Evolutionary conservation across 2,888 invertebrate genomes (phyloP), one percentile per base, ranked within the genome.

Genomic region (Agrotis segetum): DNA sequence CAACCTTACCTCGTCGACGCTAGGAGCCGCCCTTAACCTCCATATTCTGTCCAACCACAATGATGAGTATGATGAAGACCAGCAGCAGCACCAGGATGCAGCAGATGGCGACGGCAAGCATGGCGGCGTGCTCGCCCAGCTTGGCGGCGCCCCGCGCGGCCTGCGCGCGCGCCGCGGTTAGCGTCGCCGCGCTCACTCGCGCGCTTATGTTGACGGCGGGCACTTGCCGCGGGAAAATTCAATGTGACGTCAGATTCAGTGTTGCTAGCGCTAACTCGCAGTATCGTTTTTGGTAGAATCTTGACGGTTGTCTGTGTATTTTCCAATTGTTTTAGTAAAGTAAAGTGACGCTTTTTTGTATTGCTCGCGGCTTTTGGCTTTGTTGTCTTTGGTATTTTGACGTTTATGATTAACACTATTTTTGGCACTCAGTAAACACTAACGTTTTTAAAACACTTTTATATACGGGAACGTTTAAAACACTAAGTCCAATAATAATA

Each of bases 91-190:
- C 97, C 89, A 98, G 96, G 89, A 98, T 98, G 94, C 98, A 98
- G 95, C 98, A 98, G 87, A 98, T 98, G 88, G 98, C 98, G 88
- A 98, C 98, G 80, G 98, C 98, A 91, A 98, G 97, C 98, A 98
- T 98, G 83, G 96, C 96, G 85, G 96, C 95, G 95, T 96, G 96
- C 88, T 96, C 96, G 92, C 96, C 96, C 96, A 96, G 96, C 91
- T 95, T 95, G 94, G 90, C 89, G 89, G 92, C 91, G 91, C 92
- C 88, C 81, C 87, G 90, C 89, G 91, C 91, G 87, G 92, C 92
- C 89, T 92, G 89, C 82, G 88, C 85, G 74, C 88, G 92, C 91
- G 92, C 92, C 89, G 90, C 91, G 50, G 87, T 88, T 73, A 91
- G 90, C 89, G 93, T 92, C 88, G 91, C 90, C 84, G 90, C 90